phyloP scores from a whole-genome alignment of 2,797 vertebrate species.

The Schizopygopsis pylzovi region DNA sequence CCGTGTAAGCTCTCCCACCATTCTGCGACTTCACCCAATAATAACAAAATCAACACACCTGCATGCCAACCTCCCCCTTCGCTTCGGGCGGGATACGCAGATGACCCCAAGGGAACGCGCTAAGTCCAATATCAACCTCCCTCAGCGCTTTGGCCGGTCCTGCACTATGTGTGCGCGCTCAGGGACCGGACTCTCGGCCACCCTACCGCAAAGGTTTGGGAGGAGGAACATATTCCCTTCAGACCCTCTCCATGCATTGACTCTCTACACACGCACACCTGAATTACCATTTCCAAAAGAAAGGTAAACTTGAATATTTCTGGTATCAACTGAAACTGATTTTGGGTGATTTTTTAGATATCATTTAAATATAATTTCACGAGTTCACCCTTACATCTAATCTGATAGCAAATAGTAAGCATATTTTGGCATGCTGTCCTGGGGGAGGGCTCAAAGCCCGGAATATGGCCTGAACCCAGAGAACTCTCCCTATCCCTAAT shows the following conservation, averaged over 20 bases:
- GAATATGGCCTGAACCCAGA: too few relatives aligned
- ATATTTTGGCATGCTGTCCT: too few relatives aligned
- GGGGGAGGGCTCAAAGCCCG: too few relatives aligned
- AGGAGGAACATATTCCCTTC: conserved; percentile 56
- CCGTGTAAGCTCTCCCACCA: conserved; percentile 63
- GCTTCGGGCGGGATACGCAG: conserved; percentile 70
- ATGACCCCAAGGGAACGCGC: conserved; percentile 33
- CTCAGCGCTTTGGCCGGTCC: conserved; percentile 78
- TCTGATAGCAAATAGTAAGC: too few relatives aligned
- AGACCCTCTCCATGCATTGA: conserved; percentile 60
- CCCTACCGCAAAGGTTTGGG: conserved; percentile 64
- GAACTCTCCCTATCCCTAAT: too few relatives aligned
- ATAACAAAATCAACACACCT: conserved; percentile 59
- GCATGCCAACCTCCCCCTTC: conserved; percentile 75
- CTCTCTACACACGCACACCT: conserved; percentile 40
- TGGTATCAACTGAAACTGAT: neutral
- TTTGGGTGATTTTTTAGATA: neutral
- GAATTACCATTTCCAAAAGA: conserved; percentile 46
- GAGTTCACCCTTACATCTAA: too few relatives aligned
- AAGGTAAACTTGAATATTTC: conserved; percentile 46
- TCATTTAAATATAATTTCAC: neutral
- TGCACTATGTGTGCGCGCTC: conserved; percentile 60
- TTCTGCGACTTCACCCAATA: conserved; percentile 69
- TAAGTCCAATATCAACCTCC: conserved; percentile 71
- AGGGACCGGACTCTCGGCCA: conserved; percentile 37